Evolutionary conservation across 92 coral and sea anemone genomes (phyloP), one percentile per base, ranked within the genome.

Genomic region (Scolanthus callimorphus): DNA sequence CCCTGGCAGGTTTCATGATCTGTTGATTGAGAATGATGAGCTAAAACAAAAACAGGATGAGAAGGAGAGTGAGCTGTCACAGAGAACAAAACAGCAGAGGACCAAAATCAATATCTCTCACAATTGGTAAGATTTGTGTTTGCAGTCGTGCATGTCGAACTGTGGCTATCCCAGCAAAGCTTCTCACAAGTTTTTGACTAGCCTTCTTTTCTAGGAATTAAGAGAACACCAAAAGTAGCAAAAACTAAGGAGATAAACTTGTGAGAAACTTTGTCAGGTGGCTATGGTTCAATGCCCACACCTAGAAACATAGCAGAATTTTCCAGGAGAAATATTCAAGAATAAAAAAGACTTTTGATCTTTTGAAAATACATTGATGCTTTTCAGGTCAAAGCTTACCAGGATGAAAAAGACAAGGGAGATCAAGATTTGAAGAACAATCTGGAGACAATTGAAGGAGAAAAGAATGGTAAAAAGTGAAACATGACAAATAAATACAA

Each of bases 11-110:
- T 85, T 84, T 59, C 98, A 92, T 48, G 96, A 88, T 50, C 70
- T 92, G 72, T 61, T 92, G 37, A 77, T 92, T 55, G 96, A 84
- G 70, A 92, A 92, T 53, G 96, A 86, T 54, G 94, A 92, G 23
- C 58, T 92, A 29, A 85, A 88, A 62, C 87, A 92, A 51, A 88
- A 70, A 37, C 4, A 83, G 50, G 90, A 88, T 48, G 83, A 76
- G 17, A 60, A 39, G 54, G 76, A 78, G 23, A 73, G 12, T 27
- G 90, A 74, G 27, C 52, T 43, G 19, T 51, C 78, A 17, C 63
- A 78, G 34, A 88, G 44, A 57, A 60, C 66, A 74, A 71, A 27
- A 84, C 67, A 27, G 52, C 73, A 52, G 64, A 29, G 2, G 77
- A 82, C 3, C 81, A 92, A 31, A 92, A 88, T 30, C 47, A 63